phyloP scores from a whole-genome alignment of 2,113 vertebrate genomes.

The Apodemus sylvaticus region DNA sequence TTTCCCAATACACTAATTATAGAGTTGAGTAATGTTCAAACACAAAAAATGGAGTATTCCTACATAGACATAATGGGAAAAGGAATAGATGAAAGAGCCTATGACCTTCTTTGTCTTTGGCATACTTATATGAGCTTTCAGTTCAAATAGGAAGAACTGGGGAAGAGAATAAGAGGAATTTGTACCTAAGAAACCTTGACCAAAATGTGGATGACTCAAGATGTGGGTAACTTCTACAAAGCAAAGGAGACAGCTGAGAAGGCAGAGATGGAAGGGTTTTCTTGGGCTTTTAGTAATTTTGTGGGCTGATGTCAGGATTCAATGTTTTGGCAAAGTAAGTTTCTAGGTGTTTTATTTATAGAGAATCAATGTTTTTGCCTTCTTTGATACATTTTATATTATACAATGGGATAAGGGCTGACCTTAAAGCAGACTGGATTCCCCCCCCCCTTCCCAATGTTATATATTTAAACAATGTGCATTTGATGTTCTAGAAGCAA shows the following conservation, averaged over 20 bases:
- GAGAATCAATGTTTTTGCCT: neutral
- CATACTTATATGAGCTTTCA: neutral
- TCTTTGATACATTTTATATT: neutral
- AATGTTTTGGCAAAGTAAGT: neutral
- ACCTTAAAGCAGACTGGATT: neutral
- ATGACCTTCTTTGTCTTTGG: neutral
- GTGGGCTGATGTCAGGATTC: neutral
- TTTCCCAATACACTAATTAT: neutral
- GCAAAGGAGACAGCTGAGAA: neutral
- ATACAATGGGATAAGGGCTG: neutral
- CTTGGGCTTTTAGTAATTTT: neutral
- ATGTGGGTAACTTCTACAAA: neutral
- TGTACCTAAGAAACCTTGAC: neutral
- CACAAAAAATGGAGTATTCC: neutral
- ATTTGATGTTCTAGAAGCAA: neutral
- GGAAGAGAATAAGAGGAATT: neutral
- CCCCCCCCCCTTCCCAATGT: neutral
- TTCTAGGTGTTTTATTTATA: neutral
- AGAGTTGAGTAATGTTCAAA: neutral
- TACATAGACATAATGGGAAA: neutral
- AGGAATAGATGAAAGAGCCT: neutral
- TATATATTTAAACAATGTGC: slow-evolving; percentile 1
- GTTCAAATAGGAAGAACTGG: neutral
- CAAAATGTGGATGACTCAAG: too few relatives aligned
- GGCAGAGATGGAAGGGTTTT: neutral